phyloP scores from a whole-genome alignment of 2,113 vertebrate species.

The Oriolus oriolus region DNA sequence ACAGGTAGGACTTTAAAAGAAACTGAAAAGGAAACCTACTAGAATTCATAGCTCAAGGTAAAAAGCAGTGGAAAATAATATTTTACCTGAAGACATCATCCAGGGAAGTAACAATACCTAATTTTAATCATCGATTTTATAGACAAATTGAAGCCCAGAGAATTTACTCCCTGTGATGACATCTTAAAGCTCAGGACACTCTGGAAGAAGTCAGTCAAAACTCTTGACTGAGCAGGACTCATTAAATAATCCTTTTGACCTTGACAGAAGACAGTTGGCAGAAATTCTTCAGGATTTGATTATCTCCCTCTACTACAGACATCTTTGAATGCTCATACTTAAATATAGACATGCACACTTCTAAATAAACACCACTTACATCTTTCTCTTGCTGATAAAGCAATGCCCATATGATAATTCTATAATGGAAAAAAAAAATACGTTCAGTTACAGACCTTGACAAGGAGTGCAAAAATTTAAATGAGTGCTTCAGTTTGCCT shows the following conservation, averaged over 20 bases:
- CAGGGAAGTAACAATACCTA: not conserved
- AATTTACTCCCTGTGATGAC: not conserved
- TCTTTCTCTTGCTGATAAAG: not conserved
- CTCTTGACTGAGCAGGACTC: not conserved
- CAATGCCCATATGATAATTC: not conserved
- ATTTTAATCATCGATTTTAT: not conserved
- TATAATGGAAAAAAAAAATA: not conserved
- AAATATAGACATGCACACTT: not conserved
- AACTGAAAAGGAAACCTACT: not conserved
- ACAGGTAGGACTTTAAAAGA: not conserved
- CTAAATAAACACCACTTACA: not conserved
- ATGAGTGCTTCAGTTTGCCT: not conserved
- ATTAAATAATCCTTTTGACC: not conserved
- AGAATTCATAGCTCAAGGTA: not conserved
- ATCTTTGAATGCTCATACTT: not conserved
- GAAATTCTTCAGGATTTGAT: slow-evolving; percentile 8
- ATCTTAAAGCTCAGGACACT: not conserved
- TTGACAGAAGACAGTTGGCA: not conserved
- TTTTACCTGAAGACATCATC: not conserved
- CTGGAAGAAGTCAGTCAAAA: not conserved
- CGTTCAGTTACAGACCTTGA: not conserved
- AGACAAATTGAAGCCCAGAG: not conserved
- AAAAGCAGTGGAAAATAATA: not conserved
- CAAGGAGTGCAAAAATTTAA: not conserved
- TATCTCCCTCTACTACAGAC: not conserved